phyloP scores from a whole-genome alignment of 1,140 invertebrate species.

The Heliothis subflexa region DNA sequence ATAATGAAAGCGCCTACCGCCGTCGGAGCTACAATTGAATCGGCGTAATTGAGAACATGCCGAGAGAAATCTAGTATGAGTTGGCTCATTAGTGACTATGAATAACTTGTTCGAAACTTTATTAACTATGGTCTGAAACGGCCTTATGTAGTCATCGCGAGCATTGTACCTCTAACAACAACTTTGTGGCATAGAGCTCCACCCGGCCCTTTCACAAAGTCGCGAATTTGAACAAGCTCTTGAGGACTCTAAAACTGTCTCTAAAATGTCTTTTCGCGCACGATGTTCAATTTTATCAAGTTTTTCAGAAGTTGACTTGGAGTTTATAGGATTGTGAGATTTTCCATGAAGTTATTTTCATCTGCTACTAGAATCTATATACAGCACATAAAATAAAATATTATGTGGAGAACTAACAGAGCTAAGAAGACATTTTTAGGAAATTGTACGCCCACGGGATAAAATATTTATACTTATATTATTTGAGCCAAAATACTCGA shows the following conservation, averaged over 20 bases:
- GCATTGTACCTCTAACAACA: constrained; percentile 40
- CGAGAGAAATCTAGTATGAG: constrained; percentile 42
- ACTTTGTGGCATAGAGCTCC: constrained; percentile 28
- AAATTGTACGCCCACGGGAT: not conserved
- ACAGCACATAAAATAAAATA: not conserved
- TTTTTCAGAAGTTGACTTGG: constrained; percentile 12
- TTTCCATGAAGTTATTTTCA: constrained; percentile 6
- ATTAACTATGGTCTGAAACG: constrained; percentile 47
- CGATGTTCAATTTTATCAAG: constrained; percentile 38
- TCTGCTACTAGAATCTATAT: not conserved
- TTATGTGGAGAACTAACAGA: too few species aligned
- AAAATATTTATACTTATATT: not conserved
- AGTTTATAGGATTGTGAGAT: not conserved
- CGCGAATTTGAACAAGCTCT: constrained; percentile 22
- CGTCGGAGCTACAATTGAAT: constrained; percentile 43
- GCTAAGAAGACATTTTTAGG: not conserved
- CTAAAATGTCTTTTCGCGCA: constrained; percentile 16
- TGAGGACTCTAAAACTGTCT: constrained; percentile 33
- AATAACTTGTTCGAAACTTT: constrained; percentile 50
- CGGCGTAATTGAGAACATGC: constrained; percentile 44
- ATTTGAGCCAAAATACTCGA: not conserved
- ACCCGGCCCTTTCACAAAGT: constrained; percentile 4
- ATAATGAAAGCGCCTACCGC: constrained; percentile 34
- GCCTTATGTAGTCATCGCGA: constrained; percentile 35
- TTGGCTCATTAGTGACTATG: constrained; percentile 48